phyloP scores from a whole-genome alignment of 2,113 vertebrate genomes.

The Saccopteryx leptura region DNA sequence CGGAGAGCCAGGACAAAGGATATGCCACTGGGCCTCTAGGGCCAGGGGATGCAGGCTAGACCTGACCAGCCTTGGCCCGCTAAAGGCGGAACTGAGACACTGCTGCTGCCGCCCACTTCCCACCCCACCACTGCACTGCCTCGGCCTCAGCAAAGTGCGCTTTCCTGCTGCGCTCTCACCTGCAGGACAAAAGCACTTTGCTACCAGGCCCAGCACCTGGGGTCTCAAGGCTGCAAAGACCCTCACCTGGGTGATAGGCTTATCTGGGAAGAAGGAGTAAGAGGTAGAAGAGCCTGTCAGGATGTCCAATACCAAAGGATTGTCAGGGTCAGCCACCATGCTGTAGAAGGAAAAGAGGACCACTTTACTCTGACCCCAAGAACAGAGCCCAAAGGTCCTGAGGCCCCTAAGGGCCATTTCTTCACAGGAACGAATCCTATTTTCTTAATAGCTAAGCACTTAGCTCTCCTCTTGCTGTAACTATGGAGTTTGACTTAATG shows the following conservation, averaged over 20 bases:
- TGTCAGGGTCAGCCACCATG: slow-evolving; percentile 99
- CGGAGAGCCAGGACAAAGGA: neutral
- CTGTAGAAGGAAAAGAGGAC: slow-evolving; percentile 56
- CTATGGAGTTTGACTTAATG: neutral
- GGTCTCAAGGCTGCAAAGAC: neutral
- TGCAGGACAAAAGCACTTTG: neutral
- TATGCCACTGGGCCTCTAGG: neutral
- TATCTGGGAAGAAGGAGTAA: slow-evolving; percentile 98
- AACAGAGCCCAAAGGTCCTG: neutral
- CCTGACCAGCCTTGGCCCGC: neutral
- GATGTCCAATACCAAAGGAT: slow-evolving; percentile 97
- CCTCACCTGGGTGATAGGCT: slow-evolving; percentile 95
- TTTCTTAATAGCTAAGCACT: neutral
- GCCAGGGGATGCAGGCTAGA: neutral
- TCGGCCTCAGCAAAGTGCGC: neutral
- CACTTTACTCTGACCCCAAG: neutral
- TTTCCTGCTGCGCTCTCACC: neutral
- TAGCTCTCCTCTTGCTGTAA: neutral
- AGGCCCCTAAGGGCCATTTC: neutral
- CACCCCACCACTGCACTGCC: neutral
- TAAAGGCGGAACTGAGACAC: neutral
- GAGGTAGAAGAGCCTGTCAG: slow-evolving; percentile 98
- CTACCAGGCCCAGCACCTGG: neutral
- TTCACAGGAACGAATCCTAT: neutral
- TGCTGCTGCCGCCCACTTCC: no score